phyloP scores from a whole-genome alignment of 2,797 vertebrate genomes.

The Pseudochromis fuscus region DNA sequence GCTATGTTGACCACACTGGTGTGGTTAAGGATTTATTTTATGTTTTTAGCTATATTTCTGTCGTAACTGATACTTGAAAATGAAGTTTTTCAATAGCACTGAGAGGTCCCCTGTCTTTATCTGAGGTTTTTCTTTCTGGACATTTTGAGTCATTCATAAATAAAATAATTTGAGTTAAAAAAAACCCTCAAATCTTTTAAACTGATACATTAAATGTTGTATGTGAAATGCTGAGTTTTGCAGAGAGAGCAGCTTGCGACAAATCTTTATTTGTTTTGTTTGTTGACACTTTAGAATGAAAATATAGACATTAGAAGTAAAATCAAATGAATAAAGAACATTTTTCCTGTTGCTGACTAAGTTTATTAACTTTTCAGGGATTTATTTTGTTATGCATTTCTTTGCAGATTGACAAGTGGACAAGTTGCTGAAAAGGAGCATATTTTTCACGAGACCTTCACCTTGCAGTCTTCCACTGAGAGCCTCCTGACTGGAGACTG shows the following conservation, averaged over 20 bases:
- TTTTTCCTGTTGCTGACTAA: background rate
- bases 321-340: background rate
- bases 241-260: background rate
- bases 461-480: background rate
- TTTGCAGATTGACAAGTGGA: background rate
- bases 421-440: background rate
- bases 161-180: background rate
- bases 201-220: no score
- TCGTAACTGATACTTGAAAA: background rate
- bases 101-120: background rate
- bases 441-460: background rate
- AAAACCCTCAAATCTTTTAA: no score
- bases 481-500: constrained; percentile 1
- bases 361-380: background rate
- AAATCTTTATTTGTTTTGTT: background rate
- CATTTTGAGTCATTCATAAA: background rate
- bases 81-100: background rate
- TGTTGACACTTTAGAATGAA: background rate
- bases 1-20: background rate
- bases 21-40: background rate
- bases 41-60: background rate
- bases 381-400: background rate
- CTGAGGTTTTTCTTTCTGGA: background rate
- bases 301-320: background rate
- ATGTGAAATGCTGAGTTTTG: no score